These are phyloP conservation scores for Cephus pygmeus DNA, from an alignment of 2,888 invertebrate genomes.

Conservation along the genomic window DNA sequence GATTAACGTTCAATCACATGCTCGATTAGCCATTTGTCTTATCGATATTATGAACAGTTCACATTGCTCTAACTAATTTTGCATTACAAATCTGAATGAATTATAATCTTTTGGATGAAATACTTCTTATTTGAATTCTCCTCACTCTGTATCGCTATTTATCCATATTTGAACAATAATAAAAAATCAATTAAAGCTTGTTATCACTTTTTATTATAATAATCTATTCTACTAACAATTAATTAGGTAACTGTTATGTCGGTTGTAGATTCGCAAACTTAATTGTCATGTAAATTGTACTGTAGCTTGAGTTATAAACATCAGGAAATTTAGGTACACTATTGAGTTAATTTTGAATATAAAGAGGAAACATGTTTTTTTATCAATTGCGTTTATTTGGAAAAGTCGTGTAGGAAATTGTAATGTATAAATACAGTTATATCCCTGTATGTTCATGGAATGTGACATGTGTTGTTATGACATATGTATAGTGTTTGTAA, in stretches of 20 bases:
- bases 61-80: background rate
- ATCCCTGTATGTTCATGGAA: background rate
- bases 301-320: background rate
- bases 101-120: background rate
- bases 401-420: background rate
- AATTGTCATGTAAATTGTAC: background rate
- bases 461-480: background rate
- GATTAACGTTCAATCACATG: conserved; percentile 25
- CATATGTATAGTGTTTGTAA: background rate
- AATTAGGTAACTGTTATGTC: background rate
- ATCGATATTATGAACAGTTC: background rate
- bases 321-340: background rate
- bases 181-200: background rate
- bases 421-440: background rate
- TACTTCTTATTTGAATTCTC: background rate
- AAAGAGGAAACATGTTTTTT: background rate
- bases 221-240: background rate
- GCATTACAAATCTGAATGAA: background rate
- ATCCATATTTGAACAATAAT: background rate
- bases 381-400: background rate
- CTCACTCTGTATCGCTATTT: background rate
- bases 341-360: background rate
- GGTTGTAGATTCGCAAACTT: background rate
- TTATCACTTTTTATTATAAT: background rate
- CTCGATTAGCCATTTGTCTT: background rate